Conservation (phyloP, 2,888 invertebrate species). For the Acronicta alni region DNA sequence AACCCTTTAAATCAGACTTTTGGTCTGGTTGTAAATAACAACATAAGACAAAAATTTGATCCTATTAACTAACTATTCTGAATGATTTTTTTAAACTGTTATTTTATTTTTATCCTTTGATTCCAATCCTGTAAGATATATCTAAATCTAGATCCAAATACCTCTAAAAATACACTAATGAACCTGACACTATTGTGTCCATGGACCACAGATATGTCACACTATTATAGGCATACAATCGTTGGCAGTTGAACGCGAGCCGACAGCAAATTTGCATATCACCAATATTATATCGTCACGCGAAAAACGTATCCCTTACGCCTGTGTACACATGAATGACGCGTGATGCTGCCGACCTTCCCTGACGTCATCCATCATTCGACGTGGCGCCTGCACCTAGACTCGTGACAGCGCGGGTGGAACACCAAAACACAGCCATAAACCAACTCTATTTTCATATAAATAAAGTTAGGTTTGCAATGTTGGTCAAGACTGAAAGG, state of each 20-base stretch:
- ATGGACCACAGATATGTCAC: constrained; percentile 23
- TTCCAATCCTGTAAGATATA: no score
- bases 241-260: constrained; percentile 73
- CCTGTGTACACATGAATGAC: constrained; percentile 89
- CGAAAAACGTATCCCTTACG: constrained; percentile 90
- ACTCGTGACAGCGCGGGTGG: constrained; percentile 83
- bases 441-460: constrained; percentile 50
- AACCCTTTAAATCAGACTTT: no score
- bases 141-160: background rate
- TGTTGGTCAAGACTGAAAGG: constrained; percentile 63
- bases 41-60: no score
- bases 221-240: constrained; percentile 55
- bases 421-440: constrained; percentile 44
- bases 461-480: constrained; percentile 56
- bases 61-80: no score
- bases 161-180: constrained; percentile 46
- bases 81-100: background rate
- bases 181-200: constrained; percentile 45
- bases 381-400: constrained; percentile 89
- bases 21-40: no score
- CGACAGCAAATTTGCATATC: constrained; percentile 87
- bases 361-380: constrained; percentile 89
- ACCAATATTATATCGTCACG: constrained; percentile 89
- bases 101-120: no score
- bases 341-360: constrained; percentile 89